Conservation (phyloP, 2,113 vertebrate genomes). For the Haplotaxodon microlepis region DNA sequence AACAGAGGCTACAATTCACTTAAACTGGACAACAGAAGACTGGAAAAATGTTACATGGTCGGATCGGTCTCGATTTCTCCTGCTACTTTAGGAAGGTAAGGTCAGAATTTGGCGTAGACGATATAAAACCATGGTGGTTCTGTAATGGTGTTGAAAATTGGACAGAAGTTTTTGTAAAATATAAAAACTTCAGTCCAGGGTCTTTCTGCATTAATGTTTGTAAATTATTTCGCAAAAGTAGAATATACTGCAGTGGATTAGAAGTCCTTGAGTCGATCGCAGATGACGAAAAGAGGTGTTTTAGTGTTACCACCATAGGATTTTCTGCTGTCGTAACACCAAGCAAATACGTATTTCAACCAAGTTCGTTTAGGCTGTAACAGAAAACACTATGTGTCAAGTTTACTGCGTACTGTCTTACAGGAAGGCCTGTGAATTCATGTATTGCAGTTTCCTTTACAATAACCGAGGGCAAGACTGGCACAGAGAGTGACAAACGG, state of each 20-base stretch:
- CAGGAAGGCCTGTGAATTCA: not conserved
- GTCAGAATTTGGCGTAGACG: not conserved
- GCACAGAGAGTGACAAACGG: constrained; percentile 6
- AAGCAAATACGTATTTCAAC: not conserved
- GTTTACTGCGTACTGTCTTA: not conserved
- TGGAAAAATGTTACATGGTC: not conserved
- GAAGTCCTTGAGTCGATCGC: not conserved
- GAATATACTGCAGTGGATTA: not conserved
- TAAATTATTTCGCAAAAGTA: not conserved
- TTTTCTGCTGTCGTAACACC: not conserved
- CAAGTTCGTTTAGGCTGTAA: not conserved
- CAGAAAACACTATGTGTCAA: not conserved
- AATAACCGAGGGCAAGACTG: not conserved
- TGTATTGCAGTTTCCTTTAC: constrained; percentile 17
- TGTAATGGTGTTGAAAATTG: not conserved
- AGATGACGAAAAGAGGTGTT: not conserved
- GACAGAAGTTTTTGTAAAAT: not conserved
- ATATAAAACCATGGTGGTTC: not conserved
- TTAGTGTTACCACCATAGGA: not conserved
- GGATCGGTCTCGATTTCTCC: not conserved
- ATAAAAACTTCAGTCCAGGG: not conserved
- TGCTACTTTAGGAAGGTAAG: not conserved
- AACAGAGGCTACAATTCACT: not conserved
- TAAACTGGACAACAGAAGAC: not conserved
- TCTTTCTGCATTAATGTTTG: not conserved